Percentiles rank a stretch among this genome's conserved stretches.
phyloP scores from a whole-genome alignment of 2,113 vertebrate genomes.

The Oreotragus oreotragus region DNA sequence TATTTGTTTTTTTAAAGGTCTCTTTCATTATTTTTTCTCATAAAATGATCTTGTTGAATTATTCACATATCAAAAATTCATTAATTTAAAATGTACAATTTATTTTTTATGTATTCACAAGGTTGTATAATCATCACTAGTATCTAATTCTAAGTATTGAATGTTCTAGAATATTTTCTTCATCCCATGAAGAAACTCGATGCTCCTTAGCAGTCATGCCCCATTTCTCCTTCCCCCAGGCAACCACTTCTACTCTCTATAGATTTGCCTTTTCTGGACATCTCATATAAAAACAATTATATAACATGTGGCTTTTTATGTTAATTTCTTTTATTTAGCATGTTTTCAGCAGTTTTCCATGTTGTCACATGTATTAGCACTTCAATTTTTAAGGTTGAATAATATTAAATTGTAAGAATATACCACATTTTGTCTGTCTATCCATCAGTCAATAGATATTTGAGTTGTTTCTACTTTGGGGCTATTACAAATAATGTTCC shows the following conservation, averaged over 20 bases:
- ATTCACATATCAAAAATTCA: background rate
- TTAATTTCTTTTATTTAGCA: background rate
- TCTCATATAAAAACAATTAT: background rate
- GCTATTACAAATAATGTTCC: background rate
- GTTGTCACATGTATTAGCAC: background rate
- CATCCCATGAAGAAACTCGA: background rate
- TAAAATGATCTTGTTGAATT: background rate
- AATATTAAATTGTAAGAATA: background rate
- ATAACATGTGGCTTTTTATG: background rate
- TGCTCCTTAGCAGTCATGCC: background rate
- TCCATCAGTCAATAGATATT: background rate
- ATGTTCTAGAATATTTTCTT: conserved; percentile 1
- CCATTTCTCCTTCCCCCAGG: background rate
- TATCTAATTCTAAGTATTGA: background rate
- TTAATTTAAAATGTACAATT: background rate
- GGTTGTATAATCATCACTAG: background rate
- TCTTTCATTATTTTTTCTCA: background rate
- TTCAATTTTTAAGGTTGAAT: background rate
- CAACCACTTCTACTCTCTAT: background rate
- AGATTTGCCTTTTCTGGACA: background rate
- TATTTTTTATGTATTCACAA: background rate
- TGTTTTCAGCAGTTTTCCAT: background rate
- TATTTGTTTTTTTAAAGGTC: background rate
- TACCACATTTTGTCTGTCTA: background rate
- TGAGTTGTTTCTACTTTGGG: background rate